Conservation (phyloP, 2,113 vertebrate genomes). For the Tragelaphus scriptus region DNA sequence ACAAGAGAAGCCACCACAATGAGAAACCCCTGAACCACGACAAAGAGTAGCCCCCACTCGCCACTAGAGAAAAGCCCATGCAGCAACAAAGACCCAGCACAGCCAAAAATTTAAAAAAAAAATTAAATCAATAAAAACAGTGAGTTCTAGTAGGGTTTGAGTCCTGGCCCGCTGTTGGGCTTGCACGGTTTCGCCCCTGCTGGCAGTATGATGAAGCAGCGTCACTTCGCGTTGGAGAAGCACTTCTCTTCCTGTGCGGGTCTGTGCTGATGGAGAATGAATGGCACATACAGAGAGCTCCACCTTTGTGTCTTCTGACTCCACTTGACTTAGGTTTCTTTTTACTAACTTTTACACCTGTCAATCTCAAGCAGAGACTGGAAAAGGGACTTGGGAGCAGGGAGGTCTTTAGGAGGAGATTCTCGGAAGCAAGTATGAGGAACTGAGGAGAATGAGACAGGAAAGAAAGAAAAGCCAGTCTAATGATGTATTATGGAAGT, state of each 20-base stretch:
- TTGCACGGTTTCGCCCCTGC: not conserved
- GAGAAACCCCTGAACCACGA: not conserved
- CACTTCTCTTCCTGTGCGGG: not conserved
- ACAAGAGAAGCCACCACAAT: not conserved
- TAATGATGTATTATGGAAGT: not conserved
- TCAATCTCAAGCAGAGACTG: not conserved
- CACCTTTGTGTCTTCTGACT: not conserved
- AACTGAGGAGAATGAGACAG: not conserved
- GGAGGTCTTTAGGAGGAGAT: not conserved
- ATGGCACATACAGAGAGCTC: not conserved
- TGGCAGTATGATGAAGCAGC: not conserved
- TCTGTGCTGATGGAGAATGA: not conserved
- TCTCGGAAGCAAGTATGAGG: not conserved
- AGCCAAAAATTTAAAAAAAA: not conserved
- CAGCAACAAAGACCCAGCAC: not conserved
- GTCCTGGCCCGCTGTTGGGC: not conserved
- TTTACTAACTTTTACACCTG: not conserved
- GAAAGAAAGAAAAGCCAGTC: not conserved
- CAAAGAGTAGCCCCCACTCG: not conserved
- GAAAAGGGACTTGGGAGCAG: not conserved
- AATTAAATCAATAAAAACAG: not conserved
- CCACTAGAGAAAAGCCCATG: not conserved
- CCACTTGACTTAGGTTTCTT: not conserved
- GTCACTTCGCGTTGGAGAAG: not conserved
- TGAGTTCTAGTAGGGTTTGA: not conserved